Evolutionary conservation across 2,888 invertebrate species (phyloP), one percentile per base, ranked within the genome.

Genomic region (Podotricha telesiphe): DNA sequence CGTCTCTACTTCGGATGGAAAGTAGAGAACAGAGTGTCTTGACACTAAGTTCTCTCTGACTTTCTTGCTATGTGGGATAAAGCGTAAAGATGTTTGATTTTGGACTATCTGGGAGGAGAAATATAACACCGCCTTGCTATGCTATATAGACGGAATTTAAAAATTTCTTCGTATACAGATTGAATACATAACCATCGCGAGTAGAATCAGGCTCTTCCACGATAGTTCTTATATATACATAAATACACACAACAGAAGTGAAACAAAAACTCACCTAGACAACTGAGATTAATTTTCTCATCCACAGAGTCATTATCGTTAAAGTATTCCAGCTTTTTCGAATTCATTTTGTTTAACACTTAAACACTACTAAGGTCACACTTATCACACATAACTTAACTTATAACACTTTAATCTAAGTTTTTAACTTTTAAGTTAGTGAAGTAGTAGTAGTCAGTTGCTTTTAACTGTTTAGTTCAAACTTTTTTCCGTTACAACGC

Each of bases 281-380:
- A 93, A 85, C 93, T 93, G 84, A 93, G 90, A 80, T 89, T 92
- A 72, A 87, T 85, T 79, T 92, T 92, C 74, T 86, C 91, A 82
- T 91, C 91, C 80, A 87, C 88, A 72, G 91, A 90, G 78, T 91
- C 89, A 70, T 87, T 86, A 78, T 91, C 87, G 71, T 86, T 86
- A 75, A 89, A 89, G 79, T 91, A 89, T 85, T 93, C 93, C 86
- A 93, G 83, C 84, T 92, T 93, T 86, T 93, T 93, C 73, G 92
- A 87, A 91, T 93, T 93, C 93, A 93, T 93, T 74, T 83, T 87
- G 82, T 83, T 85, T 84, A 78, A 77, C 80, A 80, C 80, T 80
- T 82, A 79, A 82, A 82, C 79, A 79, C 17, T 55, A 55, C 8
- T 81, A 87, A 86, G 87, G 86, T 72, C 61, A 72, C 91, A 91